Percentiles rank a stretch among this genome's conserved stretches.
phyloP scores from a whole-genome alignment of 2,113 vertebrate species.

The Odocoileus hemionus region DNA sequence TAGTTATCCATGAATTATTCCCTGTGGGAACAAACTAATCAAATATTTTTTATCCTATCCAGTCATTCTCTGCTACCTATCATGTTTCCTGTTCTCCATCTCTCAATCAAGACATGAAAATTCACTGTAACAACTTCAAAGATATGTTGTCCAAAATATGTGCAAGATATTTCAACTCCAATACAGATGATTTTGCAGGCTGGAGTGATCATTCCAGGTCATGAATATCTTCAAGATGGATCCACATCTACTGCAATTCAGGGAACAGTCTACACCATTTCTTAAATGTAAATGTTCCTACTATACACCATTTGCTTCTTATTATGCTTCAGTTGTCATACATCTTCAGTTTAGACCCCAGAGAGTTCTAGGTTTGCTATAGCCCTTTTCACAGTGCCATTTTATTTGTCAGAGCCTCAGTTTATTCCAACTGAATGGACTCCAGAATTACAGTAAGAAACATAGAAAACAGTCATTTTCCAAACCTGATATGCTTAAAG shows the following conservation, averaged over 20 bases:
- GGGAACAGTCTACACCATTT: not conserved
- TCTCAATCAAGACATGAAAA: not conserved
- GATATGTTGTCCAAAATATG: not conserved
- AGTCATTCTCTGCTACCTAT: not conserved
- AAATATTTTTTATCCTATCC: not conserved
- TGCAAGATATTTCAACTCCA: not conserved
- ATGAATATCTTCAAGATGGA: not conserved
- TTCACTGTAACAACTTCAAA: not conserved
- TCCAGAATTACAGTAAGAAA: not conserved
- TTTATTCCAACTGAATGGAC: not conserved
- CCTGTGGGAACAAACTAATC: not conserved
- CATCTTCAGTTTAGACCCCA: not conserved
- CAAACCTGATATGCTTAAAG: not conserved
- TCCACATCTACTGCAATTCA: not conserved
- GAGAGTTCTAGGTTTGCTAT: not conserved
- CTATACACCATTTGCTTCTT: not conserved
- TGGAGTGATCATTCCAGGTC: not conserved
- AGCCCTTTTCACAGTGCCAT: not conserved
- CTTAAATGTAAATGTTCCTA: not conserved
- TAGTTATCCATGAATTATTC: not conserved
- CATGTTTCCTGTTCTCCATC: not conserved
- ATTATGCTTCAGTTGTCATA: not conserved
- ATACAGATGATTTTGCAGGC: not conserved
- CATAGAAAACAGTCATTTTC: not conserved
- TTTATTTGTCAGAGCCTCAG: not conserved